These are phyloP conservation scores for Ips nitidus DNA, from an alignment of 1,140 invertebrate genomes.

Conservation along the genomic window DNA sequence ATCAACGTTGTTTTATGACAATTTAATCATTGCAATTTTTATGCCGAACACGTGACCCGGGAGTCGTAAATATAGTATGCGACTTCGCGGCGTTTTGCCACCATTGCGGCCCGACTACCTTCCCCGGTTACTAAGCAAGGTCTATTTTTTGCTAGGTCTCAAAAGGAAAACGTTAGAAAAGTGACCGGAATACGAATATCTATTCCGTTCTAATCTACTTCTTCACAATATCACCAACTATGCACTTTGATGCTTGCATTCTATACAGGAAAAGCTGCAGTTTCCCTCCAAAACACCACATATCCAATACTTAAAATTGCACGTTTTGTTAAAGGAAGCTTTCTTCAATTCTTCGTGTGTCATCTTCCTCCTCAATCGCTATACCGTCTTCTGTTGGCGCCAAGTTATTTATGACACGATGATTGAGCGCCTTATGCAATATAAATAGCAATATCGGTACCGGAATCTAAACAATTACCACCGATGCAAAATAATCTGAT, in stretches of 20 bases:
- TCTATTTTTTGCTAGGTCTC: slow-evolving; percentile 35
- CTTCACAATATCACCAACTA: no score
- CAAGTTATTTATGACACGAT: slow-evolving; percentile 4
- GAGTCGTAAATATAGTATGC: slow-evolving; percentile 32
- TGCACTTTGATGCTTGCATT: no score
- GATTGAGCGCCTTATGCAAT: slow-evolving; percentile 13
- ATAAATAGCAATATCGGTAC: slow-evolving; percentile 6
- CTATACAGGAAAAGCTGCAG: slow-evolving; percentile 5
- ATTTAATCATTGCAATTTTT: slow-evolving; percentile 35
- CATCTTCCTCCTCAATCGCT: no score
- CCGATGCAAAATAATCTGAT: slow-evolving; percentile 10
- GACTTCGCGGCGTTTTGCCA: slow-evolving; percentile 33
- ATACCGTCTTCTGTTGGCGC: slow-evolving; percentile 37
- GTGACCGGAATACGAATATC: slow-evolving; percentile 22
- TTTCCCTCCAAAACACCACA: slow-evolving; percentile 10
- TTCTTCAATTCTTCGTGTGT: no score
- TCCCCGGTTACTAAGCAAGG: slow-evolving; percentile 31
- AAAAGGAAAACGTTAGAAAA: slow-evolving; percentile 26
- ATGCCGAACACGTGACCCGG: slow-evolving; percentile 21
- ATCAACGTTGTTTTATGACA: slow-evolving; percentile 31
- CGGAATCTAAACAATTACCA: slow-evolving; percentile 16
- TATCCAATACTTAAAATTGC: not conserved
- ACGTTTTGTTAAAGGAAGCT: not conserved
- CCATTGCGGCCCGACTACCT: slow-evolving; percentile 27
- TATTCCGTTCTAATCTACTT: no score